These are phyloP conservation scores for Ophion ellenae DNA, from an alignment of 2,888 invertebrate species.

Conservation along the genomic window DNA sequence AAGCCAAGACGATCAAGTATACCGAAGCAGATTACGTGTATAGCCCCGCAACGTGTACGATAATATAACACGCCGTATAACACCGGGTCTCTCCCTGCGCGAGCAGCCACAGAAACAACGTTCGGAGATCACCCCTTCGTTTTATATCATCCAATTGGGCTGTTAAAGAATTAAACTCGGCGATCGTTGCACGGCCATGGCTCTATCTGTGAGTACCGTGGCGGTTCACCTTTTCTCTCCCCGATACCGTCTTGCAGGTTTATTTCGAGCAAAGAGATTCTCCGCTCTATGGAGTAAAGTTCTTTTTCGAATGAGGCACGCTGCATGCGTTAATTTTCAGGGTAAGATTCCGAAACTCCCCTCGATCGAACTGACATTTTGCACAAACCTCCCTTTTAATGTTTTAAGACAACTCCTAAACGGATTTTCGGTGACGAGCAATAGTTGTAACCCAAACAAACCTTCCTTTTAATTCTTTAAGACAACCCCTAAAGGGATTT, in stretches of 20 bases:
- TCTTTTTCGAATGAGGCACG: too few relatives aligned
- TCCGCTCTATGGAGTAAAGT: too few relatives aligned
- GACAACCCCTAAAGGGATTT: too few relatives aligned
- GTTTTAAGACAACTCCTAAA: too few relatives aligned
- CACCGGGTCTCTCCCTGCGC: background rate
- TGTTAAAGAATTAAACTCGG: constrained; percentile 77
- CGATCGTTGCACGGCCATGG: constrained; percentile 39
- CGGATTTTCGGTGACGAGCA: too few relatives aligned
- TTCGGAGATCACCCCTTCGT: constrained; percentile 69
- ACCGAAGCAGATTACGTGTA: constrained; percentile 11
- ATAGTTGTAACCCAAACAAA: too few relatives aligned
- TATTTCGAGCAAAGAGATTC: too few relatives aligned
- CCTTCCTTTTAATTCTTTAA: too few relatives aligned
- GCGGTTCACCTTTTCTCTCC: constrained; percentile 5
- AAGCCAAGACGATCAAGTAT: constrained; percentile 1
- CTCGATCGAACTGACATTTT: too few relatives aligned
- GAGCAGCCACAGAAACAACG: constrained; percentile 65
- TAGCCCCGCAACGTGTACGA: background rate
- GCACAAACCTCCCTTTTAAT: too few relatives aligned
- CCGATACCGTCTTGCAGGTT: background rate
- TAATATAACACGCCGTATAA: constrained; percentile 44
- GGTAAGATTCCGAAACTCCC: too few relatives aligned
- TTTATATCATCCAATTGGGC: constrained; percentile 80
- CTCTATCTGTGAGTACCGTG: constrained; percentile 8
- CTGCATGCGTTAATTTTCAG: too few relatives aligned